Percentiles rank a stretch among this genome's conserved stretches.
These are phyloP conservation scores for Trichoplusia ni DNA, from an alignment of 1,140 invertebrate genomes.

Conservation along the genomic window DNA sequence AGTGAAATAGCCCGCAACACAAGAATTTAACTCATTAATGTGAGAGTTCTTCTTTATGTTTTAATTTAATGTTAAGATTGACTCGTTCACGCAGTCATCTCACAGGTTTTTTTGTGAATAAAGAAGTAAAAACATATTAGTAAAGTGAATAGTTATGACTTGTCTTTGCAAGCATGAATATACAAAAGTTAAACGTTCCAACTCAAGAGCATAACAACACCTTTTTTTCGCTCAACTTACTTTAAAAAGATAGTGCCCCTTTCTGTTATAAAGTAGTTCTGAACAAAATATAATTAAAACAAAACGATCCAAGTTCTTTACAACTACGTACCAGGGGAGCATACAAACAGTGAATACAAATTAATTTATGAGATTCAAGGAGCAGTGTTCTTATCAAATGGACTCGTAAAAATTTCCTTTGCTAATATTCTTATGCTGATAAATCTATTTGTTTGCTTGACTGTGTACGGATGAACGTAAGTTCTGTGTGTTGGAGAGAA, in stretches of 20 bases:
- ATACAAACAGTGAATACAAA: slow-evolving; percentile 27
- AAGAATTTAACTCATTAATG: too few species aligned
- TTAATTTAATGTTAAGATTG: too few species aligned
- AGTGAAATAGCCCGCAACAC: too few species aligned
- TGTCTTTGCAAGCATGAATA: too few species aligned
- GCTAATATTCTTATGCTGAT: slow-evolving; percentile 11
- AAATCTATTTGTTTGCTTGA: slow-evolving; percentile 1
- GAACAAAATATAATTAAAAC: slow-evolving; percentile 30
- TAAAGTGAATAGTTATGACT: too few species aligned
- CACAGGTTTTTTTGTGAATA: too few species aligned
- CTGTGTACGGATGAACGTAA: not conserved
- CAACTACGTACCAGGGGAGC: slow-evolving; percentile 23
- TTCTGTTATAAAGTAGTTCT: slow-evolving; percentile 14
- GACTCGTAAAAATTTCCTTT: slow-evolving; percentile 15
- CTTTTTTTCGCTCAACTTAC: not conserved
- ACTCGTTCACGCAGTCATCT: too few species aligned
- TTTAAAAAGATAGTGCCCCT: not conserved
- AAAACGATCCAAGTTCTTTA: slow-evolving; percentile 14
- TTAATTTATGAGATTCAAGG: slow-evolving; percentile 27
- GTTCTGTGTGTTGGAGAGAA: not conserved
- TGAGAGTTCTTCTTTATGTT: too few species aligned
- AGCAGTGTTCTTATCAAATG: slow-evolving; percentile 6
- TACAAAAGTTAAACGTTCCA: not conserved
- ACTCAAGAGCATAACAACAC: slow-evolving; percentile 1
- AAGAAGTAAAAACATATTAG: too few species aligned